A percentile compares a stretch with the other conserved stretches of the same genome.
These are phyloP conservation scores for Sinocyclocheilus rhinocerous DNA, from an alignment of 2,113 vertebrate genomes.

Conservation along the genomic window DNA sequence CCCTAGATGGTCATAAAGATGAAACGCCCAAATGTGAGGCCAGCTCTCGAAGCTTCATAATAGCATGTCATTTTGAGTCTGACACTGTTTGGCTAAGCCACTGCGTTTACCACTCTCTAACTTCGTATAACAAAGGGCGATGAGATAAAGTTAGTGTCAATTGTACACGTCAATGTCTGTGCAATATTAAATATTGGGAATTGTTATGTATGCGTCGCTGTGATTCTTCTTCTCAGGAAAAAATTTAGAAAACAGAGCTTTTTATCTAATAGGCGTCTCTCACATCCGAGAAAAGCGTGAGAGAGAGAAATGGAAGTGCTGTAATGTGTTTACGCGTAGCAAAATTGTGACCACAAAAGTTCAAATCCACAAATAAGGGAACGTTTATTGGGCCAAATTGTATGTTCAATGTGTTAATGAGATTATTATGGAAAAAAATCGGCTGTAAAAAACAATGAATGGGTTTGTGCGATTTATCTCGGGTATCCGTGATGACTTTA, in stretches of 20 bases:
- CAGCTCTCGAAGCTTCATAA: constrained; percentile 19
- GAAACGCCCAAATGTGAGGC: constrained; percentile 31
- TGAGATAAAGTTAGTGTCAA: background rate
- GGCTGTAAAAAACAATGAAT: constrained; percentile 25
- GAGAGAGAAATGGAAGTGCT: background rate
- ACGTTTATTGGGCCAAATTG: background rate
- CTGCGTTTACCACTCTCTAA: background rate
- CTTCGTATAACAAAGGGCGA: background rate
- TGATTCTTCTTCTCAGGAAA: background rate
- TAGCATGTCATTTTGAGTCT: constrained; percentile 1
- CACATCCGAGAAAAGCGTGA: background rate
- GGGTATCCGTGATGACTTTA: constrained; percentile 5
- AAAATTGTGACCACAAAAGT: constrained; percentile 6
- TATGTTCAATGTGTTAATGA: constrained; percentile 27
- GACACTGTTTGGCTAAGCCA: constrained; percentile 7
- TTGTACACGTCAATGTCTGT: background rate
- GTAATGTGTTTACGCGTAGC: background rate
- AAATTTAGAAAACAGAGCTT: background rate
- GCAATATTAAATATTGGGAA: too few relatives aligned
- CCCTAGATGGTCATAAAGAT: constrained; percentile 36
- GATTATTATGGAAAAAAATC: background rate
- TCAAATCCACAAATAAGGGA: background rate
- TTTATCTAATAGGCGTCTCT: background rate
- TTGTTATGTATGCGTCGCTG: background rate
- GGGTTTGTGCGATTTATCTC: constrained; percentile 11